A percentile compares a stretch with the other conserved stretches of the same genome.
Conservation (phyloP, 92 coral and sea anemone species). For the Heteractis magnifica region DNA sequence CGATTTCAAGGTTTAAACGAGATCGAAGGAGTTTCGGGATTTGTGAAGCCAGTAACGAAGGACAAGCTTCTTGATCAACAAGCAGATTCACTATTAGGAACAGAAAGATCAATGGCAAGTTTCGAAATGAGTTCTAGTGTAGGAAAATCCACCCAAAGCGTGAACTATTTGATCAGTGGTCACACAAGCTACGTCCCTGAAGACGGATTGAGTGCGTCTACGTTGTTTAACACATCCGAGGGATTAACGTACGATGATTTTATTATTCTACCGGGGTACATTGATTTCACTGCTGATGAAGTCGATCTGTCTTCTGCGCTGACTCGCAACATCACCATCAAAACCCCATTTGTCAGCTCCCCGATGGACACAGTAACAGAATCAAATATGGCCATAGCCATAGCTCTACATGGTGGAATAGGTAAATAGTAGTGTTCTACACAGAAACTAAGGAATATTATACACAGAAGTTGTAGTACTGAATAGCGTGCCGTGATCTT, state of each 20-base stretch:
- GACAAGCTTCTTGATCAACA: background rate
- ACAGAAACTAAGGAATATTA: background rate
- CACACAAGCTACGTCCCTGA: slow-evolving; percentile 82
- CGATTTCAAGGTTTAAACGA: background rate
- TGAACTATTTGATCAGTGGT: slow-evolving; percentile 78
- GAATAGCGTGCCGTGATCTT: too few species aligned
- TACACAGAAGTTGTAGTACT: too few species aligned
- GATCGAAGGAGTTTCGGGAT: background rate
- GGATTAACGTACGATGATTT: slow-evolving; percentile 96
- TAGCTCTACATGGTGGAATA: slow-evolving; percentile 88
- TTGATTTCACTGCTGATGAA: slow-evolving; percentile 83
- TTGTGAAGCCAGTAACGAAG: background rate
- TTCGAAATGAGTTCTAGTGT: background rate
- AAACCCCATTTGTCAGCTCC: slow-evolving; percentile 94
- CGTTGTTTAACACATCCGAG: slow-evolving; percentile 65
- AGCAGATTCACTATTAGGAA: background rate
- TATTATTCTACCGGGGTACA: slow-evolving; percentile 88
- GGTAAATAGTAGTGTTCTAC: slow-evolving; percentile 43
- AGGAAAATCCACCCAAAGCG: slow-evolving; percentile 10
- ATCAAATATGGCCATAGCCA: slow-evolving; percentile 75
- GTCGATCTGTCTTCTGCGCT: slow-evolving; percentile 95
- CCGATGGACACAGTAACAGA: slow-evolving; percentile 99
- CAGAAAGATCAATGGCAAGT: background rate
- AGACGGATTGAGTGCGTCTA: slow-evolving; percentile 78
- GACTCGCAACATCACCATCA: slow-evolving; percentile 71